Conservation (phyloP, 1,140 invertebrate genomes). For the Brachionus rotundiformis region DNA sequence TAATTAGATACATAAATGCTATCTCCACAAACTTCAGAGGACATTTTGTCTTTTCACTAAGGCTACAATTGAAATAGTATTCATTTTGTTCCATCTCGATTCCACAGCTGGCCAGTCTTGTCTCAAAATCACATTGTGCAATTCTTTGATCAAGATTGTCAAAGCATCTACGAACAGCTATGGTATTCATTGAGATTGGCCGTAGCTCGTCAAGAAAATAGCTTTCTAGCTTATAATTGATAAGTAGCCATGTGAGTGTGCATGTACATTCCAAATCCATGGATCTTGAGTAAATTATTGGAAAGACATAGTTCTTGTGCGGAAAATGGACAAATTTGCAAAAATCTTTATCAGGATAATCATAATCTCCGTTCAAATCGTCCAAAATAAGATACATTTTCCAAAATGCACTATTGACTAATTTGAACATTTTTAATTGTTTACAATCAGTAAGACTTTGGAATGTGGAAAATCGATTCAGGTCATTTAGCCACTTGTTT, state of each 20-base stretch:
- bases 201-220: not conserved
- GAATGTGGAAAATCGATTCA: not conserved
- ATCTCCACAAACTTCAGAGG: not conserved
- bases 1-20: not conserved
- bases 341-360: constrained; percentile 23
- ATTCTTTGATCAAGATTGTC: not conserved
- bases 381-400: constrained; percentile 18
- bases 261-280: not conserved
- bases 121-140: not conserved
- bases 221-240: not conserved
- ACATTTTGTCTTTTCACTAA: not conserved
- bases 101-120: not conserved
- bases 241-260: not conserved
- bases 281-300: not conserved
- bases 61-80: not conserved
- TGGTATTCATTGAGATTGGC: not conserved
- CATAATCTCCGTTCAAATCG: not conserved
- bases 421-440: not conserved
- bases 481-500: not conserved
- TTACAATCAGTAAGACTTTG: not conserved
- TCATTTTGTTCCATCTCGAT: not conserved
- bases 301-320: not conserved
- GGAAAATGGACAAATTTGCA: not conserved
- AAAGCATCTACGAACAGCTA: not conserved
- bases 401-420: not conserved